Conservation (phyloP, 2,113 vertebrate species). For the Salvator merianae region DNA sequence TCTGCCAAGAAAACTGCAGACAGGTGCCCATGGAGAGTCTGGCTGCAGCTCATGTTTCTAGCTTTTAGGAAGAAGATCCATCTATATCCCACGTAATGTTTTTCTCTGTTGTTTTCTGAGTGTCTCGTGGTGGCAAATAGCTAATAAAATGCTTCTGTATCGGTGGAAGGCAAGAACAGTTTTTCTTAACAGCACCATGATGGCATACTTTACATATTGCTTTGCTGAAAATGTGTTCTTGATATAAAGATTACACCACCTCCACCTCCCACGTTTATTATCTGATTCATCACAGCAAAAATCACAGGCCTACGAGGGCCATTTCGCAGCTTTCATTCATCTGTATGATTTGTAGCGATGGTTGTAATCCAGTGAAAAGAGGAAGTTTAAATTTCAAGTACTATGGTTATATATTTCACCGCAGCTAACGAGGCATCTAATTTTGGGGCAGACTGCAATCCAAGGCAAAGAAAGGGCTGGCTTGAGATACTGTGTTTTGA, state of each 20-base stretch:
- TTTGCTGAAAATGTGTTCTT: conserved; percentile 63
- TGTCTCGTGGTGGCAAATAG: conserved; percentile 8
- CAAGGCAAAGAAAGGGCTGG: neutral
- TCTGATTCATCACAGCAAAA: conserved; percentile 46
- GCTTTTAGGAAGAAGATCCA: conserved; percentile 8
- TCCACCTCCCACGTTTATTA: conserved; percentile 53
- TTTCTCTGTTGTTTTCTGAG: conserved; percentile 29
- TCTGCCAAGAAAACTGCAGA: too few relatives aligned
- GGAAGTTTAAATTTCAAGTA: conserved; percentile 62
- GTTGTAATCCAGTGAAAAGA: conserved; percentile 52
- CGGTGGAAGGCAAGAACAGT: conserved; percentile 40
- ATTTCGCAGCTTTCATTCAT: conserved; percentile 53
- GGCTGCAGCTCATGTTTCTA: too few relatives aligned
- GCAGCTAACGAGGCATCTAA: conserved; percentile 60
- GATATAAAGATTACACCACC: conserved; percentile 64
- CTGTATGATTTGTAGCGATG: conserved; percentile 60
- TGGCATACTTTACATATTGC: conserved; percentile 55
- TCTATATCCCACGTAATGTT: neutral
- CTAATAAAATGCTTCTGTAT: conserved; percentile 27
- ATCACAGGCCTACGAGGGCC: conserved; percentile 29
- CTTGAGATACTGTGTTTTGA: conserved; percentile 39
- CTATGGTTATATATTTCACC: conserved; percentile 52
- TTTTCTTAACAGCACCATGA: conserved; percentile 31
- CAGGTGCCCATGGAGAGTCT: too few relatives aligned
- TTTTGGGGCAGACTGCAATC: conserved; percentile 35